Base-by-base conservation (phyloP, 2,113 vertebrate genomes). In the Empidonax traillii region DNA sequence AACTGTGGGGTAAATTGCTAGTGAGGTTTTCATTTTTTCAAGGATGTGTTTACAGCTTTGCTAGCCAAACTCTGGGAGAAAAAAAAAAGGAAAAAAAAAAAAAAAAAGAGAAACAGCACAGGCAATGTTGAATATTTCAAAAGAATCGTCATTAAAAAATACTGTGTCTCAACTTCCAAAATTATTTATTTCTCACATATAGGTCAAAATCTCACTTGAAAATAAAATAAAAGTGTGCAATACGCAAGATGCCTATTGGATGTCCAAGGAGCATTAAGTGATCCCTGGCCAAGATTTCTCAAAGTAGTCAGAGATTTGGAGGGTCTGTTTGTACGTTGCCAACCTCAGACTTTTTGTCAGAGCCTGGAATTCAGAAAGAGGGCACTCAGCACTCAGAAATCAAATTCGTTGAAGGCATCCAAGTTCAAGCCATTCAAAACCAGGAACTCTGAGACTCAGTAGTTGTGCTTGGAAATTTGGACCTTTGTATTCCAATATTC, bases 1-100 rank as follows among this genome's bases (percentile, higher is more conserved):
- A 94, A 91, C 93, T 97, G 81, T 94, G 85, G 89, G 95, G 90
- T 82, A 96, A 93, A 95, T 63, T 91, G 43, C 37, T 30, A 88
- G 74, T 56, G 68, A 96, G 83, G 47, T 77, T 96, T 96, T 81
- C 67, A 18, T 80, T 86, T 94, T 97, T 96, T 87, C 44, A 71
- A 89, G 44, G 47, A 90, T 89, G 28, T 96, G 95, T 96, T 96
- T 97, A 97, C 91, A 92, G 75, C 52, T 95, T 93, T 93, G 19
- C 72, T 85, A 96, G 91, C 90, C 90, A 94, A 95, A 81, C 35
- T 85, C 59, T 0, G 31, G 4, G 15, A 11, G 3, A 0, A 1
- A 61, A 62, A 47, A 46, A 67, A 5, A 25, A 17, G 14, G 0
- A 1, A 5, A 14, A 5, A 25, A 17, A 43, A 0, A 1, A 5